These are phyloP conservation scores for Shargacucullia verbasci DNA, from an alignment of 2,888 invertebrate species.

Conservation along the genomic window DNA sequence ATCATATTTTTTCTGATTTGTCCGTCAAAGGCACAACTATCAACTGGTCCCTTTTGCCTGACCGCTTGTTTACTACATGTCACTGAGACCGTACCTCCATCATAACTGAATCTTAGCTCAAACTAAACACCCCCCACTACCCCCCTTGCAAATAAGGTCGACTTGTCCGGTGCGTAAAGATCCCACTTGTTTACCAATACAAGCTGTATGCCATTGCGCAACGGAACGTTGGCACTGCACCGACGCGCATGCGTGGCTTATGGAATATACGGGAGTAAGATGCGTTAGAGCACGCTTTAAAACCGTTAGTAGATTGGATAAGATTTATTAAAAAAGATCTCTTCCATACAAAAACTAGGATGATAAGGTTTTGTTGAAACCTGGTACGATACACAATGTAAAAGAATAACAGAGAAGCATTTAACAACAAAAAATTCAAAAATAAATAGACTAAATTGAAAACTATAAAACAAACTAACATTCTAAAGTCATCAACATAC, in stretches of 20 bases:
- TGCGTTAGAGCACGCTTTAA: constrained; percentile 21
- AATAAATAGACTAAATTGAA: too few species aligned
- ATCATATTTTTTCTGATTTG: neutral
- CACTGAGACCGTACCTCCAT: constrained; percentile 4
- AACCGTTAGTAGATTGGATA: neutral
- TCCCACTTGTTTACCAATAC: constrained; percentile 58
- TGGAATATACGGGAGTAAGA: constrained; percentile 40
- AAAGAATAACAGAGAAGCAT: too few species aligned
- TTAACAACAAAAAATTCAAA: too few species aligned
- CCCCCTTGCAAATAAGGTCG: constrained; percentile 22
- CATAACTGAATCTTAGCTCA: constrained; percentile 15
- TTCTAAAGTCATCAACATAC: constrained; percentile 17
- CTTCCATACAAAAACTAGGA: too few species aligned
- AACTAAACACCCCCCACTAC: constrained; percentile 17
- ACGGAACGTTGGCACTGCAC: constrained; percentile 58
- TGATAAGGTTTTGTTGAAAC: constrained; percentile 1
- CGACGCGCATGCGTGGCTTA: constrained; percentile 33
- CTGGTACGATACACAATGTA: too few species aligned
- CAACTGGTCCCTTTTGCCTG: neutral
- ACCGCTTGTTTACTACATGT: constrained; percentile 17
- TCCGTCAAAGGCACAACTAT: too few species aligned
- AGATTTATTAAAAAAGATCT: too few species aligned
- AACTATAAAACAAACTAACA: too few species aligned
- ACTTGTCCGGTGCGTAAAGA: constrained; percentile 40
- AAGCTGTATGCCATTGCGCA: constrained; percentile 52